Evolutionary conservation across 2,888 invertebrate species (phyloP).

Genomic region (Tiphia femorata): DNA sequence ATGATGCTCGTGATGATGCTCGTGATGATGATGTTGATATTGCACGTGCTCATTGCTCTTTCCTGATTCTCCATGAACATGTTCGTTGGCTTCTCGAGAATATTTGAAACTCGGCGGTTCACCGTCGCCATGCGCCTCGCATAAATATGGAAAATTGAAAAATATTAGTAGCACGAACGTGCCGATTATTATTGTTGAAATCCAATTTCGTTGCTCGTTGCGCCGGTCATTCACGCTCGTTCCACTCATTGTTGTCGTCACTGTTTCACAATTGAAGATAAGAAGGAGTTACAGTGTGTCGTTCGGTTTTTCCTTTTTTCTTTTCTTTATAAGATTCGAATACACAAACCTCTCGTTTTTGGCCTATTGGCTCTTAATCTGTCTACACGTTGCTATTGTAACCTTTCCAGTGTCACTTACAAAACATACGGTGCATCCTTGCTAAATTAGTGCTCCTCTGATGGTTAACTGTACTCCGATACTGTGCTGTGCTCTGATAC

Average conservation of each 20-base stretch:
- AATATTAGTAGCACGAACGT: constrained; percentile 58
- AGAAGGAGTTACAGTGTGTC: too few species aligned
- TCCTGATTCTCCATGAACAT: too few species aligned
- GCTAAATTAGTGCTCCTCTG: too few species aligned
- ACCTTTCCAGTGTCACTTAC: too few species aligned
- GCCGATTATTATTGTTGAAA: constrained; percentile 42
- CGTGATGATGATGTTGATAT: constrained; percentile 56
- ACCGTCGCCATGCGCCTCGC: constrained; percentile 59
- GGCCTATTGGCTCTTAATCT: too few species aligned
- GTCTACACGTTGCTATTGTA: too few species aligned
- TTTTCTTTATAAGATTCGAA: too few species aligned
- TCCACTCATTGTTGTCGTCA: constrained; percentile 7
- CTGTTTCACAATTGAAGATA: neutral
- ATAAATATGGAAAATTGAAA: constrained; percentile 60
- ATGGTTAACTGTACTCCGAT: too few species aligned
- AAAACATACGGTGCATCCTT: too few species aligned
- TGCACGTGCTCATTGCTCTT: constrained; percentile 65
- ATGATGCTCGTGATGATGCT: constrained; percentile 53
- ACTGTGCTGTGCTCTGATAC: too few species aligned
- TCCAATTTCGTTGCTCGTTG: constrained; percentile 29
- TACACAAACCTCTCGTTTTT: too few species aligned
- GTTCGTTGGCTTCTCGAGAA: constrained; percentile 78
- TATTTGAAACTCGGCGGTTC: constrained; percentile 87
- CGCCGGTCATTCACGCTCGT: constrained; percentile 19
- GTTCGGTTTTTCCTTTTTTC: too few species aligned